A percentile compares a stretch with the other conserved stretches of the same genome.
Evolutionary conservation across 2,888 invertebrate species (phyloP).

Genomic region (Onthophagus sagittarius): DNA sequence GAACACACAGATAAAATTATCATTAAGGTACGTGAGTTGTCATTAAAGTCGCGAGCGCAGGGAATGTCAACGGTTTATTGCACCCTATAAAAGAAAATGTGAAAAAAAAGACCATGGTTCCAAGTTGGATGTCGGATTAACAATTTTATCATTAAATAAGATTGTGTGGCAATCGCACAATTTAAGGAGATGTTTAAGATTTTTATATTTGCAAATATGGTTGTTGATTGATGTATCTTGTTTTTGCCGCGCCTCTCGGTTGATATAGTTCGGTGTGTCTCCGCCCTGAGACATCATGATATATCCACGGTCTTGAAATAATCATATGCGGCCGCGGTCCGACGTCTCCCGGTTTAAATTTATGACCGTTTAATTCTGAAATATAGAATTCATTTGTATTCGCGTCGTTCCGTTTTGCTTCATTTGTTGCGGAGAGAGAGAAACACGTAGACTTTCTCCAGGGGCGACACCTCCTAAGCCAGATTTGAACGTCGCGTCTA

Average conservation of each 20-base stretch:
- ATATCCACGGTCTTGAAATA: neutral
- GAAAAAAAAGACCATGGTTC: neutral
- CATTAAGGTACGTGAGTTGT: neutral
- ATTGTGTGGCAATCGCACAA: too few species aligned
- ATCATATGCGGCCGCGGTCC: neutral
- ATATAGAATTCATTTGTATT: neutral
- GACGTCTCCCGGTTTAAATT: neutral
- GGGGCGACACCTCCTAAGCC: conserved; percentile 6
- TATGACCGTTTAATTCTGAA: neutral
- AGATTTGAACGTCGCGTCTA: neutral
- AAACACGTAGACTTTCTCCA: neutral
- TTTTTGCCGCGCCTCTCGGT: neutral
- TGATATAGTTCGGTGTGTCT: neutral
- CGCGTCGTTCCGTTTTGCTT: conserved; percentile 7
- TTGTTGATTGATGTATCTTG: neutral
- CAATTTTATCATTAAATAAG: too few species aligned
- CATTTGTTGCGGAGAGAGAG: conserved; percentile 4
- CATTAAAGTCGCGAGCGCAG: neutral
- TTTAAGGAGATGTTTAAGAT: too few species aligned
- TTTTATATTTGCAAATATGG: neutral
- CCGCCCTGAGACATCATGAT: neutral
- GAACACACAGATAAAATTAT: neutral
- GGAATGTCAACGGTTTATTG: neutral
- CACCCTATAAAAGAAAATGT: neutral
- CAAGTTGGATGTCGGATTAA: too few species aligned